Evolutionary conservation across 2,888 invertebrate genomes (phyloP).

Genomic region (Xylota segnis): DNA sequence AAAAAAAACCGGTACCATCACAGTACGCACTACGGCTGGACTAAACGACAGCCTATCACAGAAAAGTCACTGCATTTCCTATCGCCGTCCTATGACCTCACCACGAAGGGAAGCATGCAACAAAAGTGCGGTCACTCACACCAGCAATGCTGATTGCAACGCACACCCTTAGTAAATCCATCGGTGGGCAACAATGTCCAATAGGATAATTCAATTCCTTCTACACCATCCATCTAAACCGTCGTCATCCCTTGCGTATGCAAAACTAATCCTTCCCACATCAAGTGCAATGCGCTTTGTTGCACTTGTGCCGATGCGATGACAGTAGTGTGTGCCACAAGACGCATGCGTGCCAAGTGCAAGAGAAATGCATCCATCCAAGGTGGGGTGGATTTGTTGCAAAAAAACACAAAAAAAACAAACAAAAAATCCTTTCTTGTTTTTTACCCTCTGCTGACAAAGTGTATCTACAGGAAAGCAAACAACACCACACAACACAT

Average conservation of each 20-base stretch:
- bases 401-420: conserved; percentile 1
- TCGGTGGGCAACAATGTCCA: conserved; percentile 50
- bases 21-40: background rate
- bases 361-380: conserved; percentile 61
- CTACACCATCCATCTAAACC: background rate
- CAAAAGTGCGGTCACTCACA: conserved; percentile 8
- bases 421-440: background rate
- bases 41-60: conserved; percentile 28
- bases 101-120: conserved; percentile 10
- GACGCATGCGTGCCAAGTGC: conserved; percentile 75
- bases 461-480: background rate
- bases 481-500: background rate
- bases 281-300: conserved; percentile 50
- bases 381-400: conserved; percentile 46
- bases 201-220: conserved; percentile 52
- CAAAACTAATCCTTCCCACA: conserved; percentile 52
- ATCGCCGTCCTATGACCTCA: conserved; percentile 19
- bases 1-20: background rate
- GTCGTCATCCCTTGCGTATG: conserved; percentile 30
- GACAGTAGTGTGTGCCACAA: conserved; percentile 34
- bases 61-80: conserved; percentile 20
- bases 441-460: conserved; percentile 23
- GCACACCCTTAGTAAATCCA: conserved; percentile 38
- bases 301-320: conserved; percentile 65
- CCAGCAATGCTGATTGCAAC: background rate